phyloP scores from a whole-genome alignment of 2,888 invertebrate species.

The Eulithis prunata region DNA sequence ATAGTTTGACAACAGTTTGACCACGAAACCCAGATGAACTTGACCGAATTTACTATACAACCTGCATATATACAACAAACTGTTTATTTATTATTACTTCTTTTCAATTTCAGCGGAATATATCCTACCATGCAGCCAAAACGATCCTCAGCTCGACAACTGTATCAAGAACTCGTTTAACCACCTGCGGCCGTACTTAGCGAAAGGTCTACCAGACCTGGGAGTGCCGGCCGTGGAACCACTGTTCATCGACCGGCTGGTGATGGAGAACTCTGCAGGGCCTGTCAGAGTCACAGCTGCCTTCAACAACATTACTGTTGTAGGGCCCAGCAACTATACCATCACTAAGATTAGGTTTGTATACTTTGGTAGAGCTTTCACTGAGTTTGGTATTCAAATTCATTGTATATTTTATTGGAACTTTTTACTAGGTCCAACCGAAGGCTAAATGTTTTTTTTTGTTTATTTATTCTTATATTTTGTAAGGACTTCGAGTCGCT shows the following conservation, averaged over 20 bases:
- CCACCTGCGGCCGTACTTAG: constrained; percentile 88
- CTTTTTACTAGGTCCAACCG: too few relatives aligned
- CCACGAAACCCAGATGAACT: background rate
- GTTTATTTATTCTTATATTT: too few relatives aligned
- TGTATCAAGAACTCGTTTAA: constrained; percentile 89
- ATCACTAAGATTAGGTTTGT: constrained; percentile 87
- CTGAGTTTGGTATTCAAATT: too few relatives aligned
- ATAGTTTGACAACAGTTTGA: too few relatives aligned
- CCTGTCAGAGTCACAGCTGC: constrained; percentile 89
- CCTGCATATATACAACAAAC: background rate
- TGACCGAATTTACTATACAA: background rate
- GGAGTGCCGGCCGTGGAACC: constrained; percentile 91
- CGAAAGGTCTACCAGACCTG: constrained; percentile 88
- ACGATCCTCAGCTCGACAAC: constrained; percentile 86
- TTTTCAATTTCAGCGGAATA: constrained; percentile 87
- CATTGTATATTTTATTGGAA: too few relatives aligned
- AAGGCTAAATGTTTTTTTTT: too few relatives aligned
- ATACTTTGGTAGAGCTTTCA: background rate
- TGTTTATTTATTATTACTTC: background rate
- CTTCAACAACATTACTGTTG: constrained; percentile 89
- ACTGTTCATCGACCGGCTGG: constrained; percentile 87
- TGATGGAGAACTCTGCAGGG: constrained; percentile 91
- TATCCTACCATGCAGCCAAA: constrained; percentile 87
- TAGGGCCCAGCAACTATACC: constrained; percentile 90
- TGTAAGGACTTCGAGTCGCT: too few relatives aligned